Percentiles rank a stretch among this genome's conserved stretches.
Evolutionary conservation across 2,797 vertebrate species (phyloP).

Genomic region (Gallirallus australis): DNA sequence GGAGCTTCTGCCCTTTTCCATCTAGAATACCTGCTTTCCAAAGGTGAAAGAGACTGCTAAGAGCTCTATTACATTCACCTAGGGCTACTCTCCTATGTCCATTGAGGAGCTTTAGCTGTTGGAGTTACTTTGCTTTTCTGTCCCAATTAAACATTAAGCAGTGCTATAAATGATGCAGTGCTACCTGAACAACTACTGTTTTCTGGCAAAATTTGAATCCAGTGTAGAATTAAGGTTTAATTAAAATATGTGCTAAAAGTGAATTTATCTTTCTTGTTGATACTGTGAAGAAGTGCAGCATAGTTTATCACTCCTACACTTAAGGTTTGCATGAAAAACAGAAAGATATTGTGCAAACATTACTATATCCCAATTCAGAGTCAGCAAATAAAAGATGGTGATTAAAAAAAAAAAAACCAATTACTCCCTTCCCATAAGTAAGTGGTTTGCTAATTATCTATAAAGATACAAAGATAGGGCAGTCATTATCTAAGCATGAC

Average conservation of each 20-base stretch:
- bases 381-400: background rate
- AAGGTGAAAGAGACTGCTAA: background rate
- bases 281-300: background rate
- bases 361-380: background rate
- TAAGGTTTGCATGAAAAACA: background rate
- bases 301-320: background rate
- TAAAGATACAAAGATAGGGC: background rate
- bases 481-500: background rate
- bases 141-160: background rate
- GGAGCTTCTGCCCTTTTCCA: background rate
- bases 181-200: background rate
- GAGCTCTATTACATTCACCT: background rate
- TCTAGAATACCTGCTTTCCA: background rate
- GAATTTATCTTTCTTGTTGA: background rate
- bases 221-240: background rate
- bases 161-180: background rate
- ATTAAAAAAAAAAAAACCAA: background rate
- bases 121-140: background rate
- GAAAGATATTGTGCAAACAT: background rate
- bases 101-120: background rate
- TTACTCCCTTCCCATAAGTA: conserved; percentile 7
- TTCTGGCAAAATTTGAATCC: background rate
- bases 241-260: background rate
- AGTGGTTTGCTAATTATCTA: conserved; percentile 33
- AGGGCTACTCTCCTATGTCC: background rate